Conservation (phyloP, 2,888 invertebrate genomes). For the Fabriciana adippe region DNA sequence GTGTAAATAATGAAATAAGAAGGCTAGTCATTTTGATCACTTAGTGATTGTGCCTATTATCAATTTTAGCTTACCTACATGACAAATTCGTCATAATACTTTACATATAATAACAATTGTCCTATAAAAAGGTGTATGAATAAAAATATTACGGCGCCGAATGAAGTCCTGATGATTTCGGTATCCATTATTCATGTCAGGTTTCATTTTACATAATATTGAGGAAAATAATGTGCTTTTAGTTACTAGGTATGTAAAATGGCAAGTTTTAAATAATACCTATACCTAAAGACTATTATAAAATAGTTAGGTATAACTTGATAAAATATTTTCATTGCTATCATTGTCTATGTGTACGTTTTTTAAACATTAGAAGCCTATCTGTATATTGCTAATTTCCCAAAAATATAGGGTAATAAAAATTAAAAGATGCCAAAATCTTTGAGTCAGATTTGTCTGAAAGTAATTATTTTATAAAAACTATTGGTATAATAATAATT, state of each 20-base stretch:
- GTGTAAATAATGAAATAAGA: constrained; percentile 24
- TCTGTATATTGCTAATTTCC: constrained; percentile 14
- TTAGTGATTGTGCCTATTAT: constrained; percentile 31
- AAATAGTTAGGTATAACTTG: constrained; percentile 4
- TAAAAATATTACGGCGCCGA: neutral
- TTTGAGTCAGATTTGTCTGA: neutral
- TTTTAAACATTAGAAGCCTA: constrained; percentile 2
- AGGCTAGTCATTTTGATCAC: constrained; percentile 35
- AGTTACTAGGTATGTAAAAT: too few relatives aligned
- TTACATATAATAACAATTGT: constrained; percentile 46
- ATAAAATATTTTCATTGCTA: constrained; percentile 8
- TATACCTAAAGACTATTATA: too few relatives aligned
- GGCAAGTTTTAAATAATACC: too few relatives aligned
- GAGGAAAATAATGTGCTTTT: too few relatives aligned
- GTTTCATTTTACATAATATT: too few relatives aligned
- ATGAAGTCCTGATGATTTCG: too few relatives aligned
- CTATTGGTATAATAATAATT: neutral
- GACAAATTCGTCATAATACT: constrained; percentile 28
- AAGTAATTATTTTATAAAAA: neutral
- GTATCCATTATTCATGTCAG: too few relatives aligned
- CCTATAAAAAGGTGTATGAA: constrained; percentile 30
- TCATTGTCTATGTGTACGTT: neutral
- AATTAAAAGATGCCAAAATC: constrained; percentile 16
- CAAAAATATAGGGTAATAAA: constrained; percentile 2
- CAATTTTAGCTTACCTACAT: constrained; percentile 14